Conservation (phyloP, 2,888 invertebrate genomes). For the Iphiclides podalirius region DNA sequence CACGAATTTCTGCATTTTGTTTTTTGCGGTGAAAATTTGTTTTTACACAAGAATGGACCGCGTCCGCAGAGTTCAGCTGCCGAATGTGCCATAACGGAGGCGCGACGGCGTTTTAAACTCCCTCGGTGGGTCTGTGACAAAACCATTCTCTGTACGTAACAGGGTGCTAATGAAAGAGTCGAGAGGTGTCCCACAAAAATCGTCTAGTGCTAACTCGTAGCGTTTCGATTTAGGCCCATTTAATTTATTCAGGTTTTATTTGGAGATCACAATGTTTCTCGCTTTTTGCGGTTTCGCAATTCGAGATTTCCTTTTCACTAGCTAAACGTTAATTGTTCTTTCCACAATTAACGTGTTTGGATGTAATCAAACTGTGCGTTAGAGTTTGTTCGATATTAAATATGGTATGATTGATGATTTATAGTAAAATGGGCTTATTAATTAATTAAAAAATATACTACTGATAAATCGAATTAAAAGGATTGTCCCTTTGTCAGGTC, state of each 20-base stretch:
- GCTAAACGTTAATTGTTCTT: too few species aligned
- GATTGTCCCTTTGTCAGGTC: too few species aligned
- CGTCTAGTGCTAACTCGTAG: conserved; percentile 38
- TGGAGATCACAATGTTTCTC: conserved; percentile 8
- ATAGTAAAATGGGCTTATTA: too few species aligned
- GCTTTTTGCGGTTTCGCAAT: conserved; percentile 10
- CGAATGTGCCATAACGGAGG: conserved; percentile 43
- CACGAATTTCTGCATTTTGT: conserved; percentile 61
- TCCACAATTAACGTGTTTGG: too few species aligned
- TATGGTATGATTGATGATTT: too few species aligned
- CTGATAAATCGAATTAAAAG: too few species aligned
- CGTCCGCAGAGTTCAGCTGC: conserved; percentile 37
- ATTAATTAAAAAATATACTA: too few species aligned
- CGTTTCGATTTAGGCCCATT: conserved; percentile 29
- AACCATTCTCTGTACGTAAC: conserved; percentile 46
- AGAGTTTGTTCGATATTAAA: too few species aligned
- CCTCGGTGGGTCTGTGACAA: conserved; percentile 54
- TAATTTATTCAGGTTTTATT: conserved; percentile 38
- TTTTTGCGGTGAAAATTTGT: conserved; percentile 16
- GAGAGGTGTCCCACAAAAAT: conserved; percentile 45
- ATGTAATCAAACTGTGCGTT: too few species aligned
- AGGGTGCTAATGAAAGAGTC: conserved; percentile 63
- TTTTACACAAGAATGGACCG: conserved; percentile 33
- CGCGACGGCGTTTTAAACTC: conserved; percentile 49
- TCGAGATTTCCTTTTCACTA: not conserved